phyloP scores from a whole-genome alignment of 2,113 vertebrate genomes.

The Perognathus longimembris region DNA sequence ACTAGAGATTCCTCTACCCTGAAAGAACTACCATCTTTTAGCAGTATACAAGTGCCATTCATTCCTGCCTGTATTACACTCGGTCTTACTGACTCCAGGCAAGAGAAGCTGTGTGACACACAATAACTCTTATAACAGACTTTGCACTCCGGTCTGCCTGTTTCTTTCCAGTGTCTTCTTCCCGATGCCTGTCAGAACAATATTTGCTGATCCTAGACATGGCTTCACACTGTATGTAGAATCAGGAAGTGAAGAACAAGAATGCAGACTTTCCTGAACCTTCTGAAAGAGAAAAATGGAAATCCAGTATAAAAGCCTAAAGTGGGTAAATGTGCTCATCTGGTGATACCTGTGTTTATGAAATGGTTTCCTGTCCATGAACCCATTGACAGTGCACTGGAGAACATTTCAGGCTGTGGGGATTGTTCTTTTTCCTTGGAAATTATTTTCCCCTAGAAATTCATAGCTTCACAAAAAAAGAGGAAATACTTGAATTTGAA shows the following conservation, averaged over 20 bases:
- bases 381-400: neutral
- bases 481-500: conserved; percentile 22
- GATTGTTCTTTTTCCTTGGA: conserved; percentile 23
- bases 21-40: neutral
- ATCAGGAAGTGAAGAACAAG: conserved; percentile 55
- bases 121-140: conserved; percentile 36
- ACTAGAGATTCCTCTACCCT: neutral
- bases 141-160: conserved; percentile 8
- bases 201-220: conserved; percentile 46
- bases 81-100: conserved; percentile 30
- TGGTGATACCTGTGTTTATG: neutral
- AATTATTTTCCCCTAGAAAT: conserved; percentile 6
- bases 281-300: conserved; percentile 41
- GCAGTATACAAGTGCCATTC: neutral
- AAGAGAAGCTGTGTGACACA: conserved; percentile 3
- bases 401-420: neutral
- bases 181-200: neutral
- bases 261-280: conserved; percentile 31
- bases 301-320: neutral
- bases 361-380: neutral
- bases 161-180: conserved; percentile 48
- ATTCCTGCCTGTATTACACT: neutral
- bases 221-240: conserved; percentile 35
- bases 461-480: neutral
- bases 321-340: neutral